Evolutionary conservation across 1,140 invertebrate genomes (phyloP).

Genomic region (Phenacoccus solenopsis): DNA sequence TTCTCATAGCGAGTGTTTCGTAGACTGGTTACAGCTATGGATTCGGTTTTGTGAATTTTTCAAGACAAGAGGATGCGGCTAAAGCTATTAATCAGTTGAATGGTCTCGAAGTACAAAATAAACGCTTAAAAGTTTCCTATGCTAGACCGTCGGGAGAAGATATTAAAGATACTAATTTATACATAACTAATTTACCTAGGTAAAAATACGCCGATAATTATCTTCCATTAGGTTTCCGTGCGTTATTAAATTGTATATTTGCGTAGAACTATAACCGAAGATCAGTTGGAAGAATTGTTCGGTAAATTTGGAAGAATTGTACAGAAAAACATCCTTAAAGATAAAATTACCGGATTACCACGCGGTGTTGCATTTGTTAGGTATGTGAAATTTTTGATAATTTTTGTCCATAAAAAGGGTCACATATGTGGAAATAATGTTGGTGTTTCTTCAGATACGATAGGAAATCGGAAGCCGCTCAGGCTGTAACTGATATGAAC

Average conservation of each 20-base stretch:
- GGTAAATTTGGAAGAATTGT: slow-evolving; percentile 76
- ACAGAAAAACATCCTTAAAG: slow-evolving; percentile 76
- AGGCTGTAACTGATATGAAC: slow-evolving; percentile 71
- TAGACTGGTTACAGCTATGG: slow-evolving; percentile 90
- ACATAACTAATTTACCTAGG: slow-evolving; percentile 82
- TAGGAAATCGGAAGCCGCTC: slow-evolving; percentile 72
- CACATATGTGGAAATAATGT: not conserved
- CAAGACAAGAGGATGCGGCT: slow-evolving; percentile 66
- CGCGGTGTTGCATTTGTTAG: slow-evolving; percentile 85
- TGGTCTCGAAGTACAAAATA: slow-evolving; percentile 75
- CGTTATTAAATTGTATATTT: not conserved
- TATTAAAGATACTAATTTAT: slow-evolving; percentile 90
- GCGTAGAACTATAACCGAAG: slow-evolving; percentile 56
- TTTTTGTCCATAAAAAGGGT: not conserved
- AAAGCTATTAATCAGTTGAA: slow-evolving; percentile 77
- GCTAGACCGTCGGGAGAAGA: slow-evolving; percentile 80
- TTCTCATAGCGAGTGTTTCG: slow-evolving; percentile 31
- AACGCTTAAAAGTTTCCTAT: slow-evolving; percentile 73
- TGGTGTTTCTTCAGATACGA: slow-evolving; percentile 45
- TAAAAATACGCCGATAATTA: slow-evolving; percentile 27
- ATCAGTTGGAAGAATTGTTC: slow-evolving; percentile 71
- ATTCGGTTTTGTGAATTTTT: slow-evolving; percentile 91
- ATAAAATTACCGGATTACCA: slow-evolving; percentile 72
- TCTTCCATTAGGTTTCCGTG: no score
- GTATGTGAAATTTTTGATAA: slow-evolving; percentile 37